These are phyloP conservation scores for Prolemur simus DNA, from an alignment of 2,113 vertebrate genomes.

Conservation along the genomic window DNA sequence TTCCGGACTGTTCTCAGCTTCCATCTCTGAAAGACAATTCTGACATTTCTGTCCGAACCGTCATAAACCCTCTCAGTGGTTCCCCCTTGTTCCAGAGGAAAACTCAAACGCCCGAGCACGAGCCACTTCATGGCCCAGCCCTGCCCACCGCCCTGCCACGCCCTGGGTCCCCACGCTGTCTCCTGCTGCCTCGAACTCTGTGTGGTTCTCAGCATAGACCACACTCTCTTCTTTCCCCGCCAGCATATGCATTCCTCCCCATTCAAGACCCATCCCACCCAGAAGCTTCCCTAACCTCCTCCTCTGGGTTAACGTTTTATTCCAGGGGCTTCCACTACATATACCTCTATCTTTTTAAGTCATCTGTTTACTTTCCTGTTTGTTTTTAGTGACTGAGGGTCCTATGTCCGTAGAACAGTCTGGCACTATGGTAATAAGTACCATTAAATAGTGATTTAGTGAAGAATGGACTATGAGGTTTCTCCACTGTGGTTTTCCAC, in stretches of 20 bases:
- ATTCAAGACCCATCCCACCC: neutral
- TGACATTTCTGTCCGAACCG: neutral
- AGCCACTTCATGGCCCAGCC: neutral
- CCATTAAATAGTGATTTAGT: neutral
- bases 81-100: neutral
- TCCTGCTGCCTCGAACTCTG: neutral
- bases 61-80: neutral
- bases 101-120: neutral
- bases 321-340: neutral
- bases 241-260: neutral
- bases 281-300: neutral
- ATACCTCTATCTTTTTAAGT: neutral
- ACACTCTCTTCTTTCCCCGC: neutral
- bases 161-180: neutral
- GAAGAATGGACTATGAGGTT: neutral
- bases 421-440: neutral
- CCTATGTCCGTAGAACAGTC: neutral
- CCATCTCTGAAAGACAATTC: neutral
- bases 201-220: neutral
- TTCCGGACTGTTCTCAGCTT: neutral
- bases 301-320: neutral
- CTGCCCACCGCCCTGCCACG: neutral
- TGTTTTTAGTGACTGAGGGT: neutral
- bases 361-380: neutral
- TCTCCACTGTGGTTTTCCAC: neutral